Percentiles rank a stretch among this genome's conserved stretches.
phyloP scores from a whole-genome alignment of 2,888 invertebrate genomes.

The Amphipyra berbera region DNA sequence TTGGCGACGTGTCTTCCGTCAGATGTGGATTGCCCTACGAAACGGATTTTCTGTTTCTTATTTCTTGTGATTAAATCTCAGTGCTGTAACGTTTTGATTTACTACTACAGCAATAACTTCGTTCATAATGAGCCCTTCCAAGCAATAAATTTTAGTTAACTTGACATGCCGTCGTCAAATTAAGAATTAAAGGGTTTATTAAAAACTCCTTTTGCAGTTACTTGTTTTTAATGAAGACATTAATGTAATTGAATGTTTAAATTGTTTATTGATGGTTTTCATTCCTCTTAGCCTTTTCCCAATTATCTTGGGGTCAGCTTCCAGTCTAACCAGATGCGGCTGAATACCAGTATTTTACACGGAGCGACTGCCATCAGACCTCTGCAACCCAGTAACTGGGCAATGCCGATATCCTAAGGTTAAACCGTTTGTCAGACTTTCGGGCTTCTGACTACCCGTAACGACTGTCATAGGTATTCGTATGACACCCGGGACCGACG shows the following conservation, averaged over 20 bases:
- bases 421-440: too few species aligned
- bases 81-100: constrained; percentile 37
- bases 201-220: constrained; percentile 31
- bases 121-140: constrained; percentile 40
- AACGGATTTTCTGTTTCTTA: constrained; percentile 27
- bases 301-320: too few species aligned
- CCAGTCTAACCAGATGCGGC: too few species aligned
- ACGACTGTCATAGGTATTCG: too few species aligned
- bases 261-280: constrained; percentile 26
- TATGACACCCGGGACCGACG: too few species aligned
- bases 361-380: too few species aligned
- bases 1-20: too few species aligned
- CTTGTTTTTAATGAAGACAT: constrained; percentile 34
- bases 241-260: constrained; percentile 11
- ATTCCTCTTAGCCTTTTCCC: background rate
- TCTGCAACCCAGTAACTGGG: too few species aligned
- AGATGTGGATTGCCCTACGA: too few species aligned
- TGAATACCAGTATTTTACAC: too few species aligned
- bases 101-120: constrained; percentile 24
- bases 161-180: constrained; percentile 46
- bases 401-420: too few species aligned
- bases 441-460: too few species aligned
- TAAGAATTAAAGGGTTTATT: constrained; percentile 41
- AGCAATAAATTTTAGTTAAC: constrained; percentile 52
- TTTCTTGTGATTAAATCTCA: constrained; percentile 4